Conservation (phyloP, 1,140 invertebrate genomes). For the Dendrolimus kikuchii region DNA sequence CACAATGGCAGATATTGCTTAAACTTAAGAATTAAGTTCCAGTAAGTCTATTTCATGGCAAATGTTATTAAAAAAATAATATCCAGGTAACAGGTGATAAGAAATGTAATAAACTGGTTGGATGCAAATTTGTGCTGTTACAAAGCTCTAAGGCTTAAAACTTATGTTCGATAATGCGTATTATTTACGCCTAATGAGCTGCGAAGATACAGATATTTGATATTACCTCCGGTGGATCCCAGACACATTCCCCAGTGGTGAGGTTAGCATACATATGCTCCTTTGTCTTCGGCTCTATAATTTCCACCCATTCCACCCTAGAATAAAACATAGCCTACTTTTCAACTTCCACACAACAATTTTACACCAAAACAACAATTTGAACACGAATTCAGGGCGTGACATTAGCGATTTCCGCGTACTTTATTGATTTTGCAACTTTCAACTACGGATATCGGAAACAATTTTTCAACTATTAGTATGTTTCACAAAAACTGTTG, state of each 20-base stretch:
- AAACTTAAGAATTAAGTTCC: too few species aligned
- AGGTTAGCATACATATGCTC: constrained; percentile 99
- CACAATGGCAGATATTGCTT: too few species aligned
- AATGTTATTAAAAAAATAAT: too few species aligned
- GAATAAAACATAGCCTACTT: constrained; percentile 62
- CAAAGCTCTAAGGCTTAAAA: too few species aligned
- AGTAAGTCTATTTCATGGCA: too few species aligned
- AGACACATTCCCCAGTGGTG: constrained; percentile 97
- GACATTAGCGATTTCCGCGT: constrained; percentile 69
- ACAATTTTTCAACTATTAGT: constrained; percentile 34
- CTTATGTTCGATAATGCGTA: too few species aligned
- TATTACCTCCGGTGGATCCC: constrained; percentile 90
- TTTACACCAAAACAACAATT: constrained; percentile 38
- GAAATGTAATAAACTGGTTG: too few species aligned
- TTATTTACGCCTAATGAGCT: too few species aligned
- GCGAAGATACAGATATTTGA: too few species aligned
- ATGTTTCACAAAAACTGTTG: constrained; percentile 9
- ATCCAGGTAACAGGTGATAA: too few species aligned
- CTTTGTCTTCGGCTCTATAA: constrained; percentile 97
- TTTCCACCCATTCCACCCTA: constrained; percentile 98
- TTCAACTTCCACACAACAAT: constrained; percentile 27
- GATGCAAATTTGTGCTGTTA: too few species aligned
- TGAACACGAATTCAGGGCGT: constrained; percentile 55
- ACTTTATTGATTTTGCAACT: constrained; percentile 72
- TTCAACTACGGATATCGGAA: constrained; percentile 52